Evolutionary conservation across 2,113 vertebrate genomes (phyloP).

Genomic region (Colossoma macropomum): DNA sequence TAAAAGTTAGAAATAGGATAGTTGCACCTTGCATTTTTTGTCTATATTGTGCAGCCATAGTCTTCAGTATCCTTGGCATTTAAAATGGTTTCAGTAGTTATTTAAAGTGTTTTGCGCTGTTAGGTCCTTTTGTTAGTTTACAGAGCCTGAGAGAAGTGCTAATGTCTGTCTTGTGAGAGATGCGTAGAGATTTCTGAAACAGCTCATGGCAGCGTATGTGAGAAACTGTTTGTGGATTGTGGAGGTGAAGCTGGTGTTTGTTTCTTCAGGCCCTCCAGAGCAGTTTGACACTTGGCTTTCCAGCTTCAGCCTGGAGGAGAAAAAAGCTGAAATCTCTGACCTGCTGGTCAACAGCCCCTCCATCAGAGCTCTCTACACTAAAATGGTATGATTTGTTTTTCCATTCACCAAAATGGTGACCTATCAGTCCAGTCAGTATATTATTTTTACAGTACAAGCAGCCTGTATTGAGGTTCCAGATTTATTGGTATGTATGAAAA

Average conservation of each 20-base stretch:
- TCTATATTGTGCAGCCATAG: too few relatives aligned
- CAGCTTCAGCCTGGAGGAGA: slow-evolving; percentile 88
- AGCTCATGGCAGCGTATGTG: neutral
- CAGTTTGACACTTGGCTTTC: slow-evolving; percentile 90
- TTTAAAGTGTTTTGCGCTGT: too few relatives aligned
- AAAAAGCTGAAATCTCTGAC: slow-evolving; percentile 90
- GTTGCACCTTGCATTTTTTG: too few relatives aligned
- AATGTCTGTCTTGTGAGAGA: neutral
- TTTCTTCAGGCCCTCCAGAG: slow-evolving; percentile 84
- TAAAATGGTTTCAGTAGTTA: too few relatives aligned
- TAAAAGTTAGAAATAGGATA: too few relatives aligned
- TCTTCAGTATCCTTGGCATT: too few relatives aligned
- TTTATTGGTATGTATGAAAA: too few relatives aligned
- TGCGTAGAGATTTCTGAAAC: neutral
- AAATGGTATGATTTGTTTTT: slow-evolving; percentile 83
- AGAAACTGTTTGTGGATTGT: neutral
- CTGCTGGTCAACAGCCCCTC: slow-evolving; percentile 92
- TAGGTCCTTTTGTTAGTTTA: too few relatives aligned
- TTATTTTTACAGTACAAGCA: too few relatives aligned
- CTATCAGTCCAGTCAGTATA: too few relatives aligned
- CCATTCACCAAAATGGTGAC: neutral
- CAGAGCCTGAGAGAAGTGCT: too few relatives aligned
- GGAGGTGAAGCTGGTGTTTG: neutral
- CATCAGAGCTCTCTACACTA: slow-evolving; percentile 93
- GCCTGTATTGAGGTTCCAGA: too few relatives aligned